Conservation (phyloP, 2,797 vertebrate genomes). For the Pseudotriccus pelzelni region DNA sequence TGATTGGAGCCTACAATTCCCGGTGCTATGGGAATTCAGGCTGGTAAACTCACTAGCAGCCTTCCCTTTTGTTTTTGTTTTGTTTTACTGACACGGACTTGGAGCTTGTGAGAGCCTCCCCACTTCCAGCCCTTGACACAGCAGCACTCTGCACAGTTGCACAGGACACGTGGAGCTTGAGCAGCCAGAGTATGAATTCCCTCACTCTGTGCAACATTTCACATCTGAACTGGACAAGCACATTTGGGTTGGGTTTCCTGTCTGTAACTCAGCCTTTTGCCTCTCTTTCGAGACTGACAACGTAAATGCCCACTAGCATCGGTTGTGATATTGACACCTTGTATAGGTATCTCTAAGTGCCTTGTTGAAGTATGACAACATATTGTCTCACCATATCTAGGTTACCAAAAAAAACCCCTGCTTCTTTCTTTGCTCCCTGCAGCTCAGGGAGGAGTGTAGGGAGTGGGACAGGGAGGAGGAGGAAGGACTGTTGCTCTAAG, state of each 20-base stretch:
- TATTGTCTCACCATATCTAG: neutral
- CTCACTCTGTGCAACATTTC: neutral
- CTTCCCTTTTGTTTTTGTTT: neutral
- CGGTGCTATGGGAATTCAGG: neutral
- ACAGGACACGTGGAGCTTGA: neutral
- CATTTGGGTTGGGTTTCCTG: neutral
- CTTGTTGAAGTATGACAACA: neutral
- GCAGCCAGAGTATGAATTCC: neutral
- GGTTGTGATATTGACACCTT: neutral
- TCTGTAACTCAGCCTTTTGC: neutral
- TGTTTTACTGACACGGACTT: neutral
- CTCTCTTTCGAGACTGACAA: neutral
- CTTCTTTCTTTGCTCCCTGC: neutral
- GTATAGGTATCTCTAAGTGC: neutral
- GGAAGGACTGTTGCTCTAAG: neutral
- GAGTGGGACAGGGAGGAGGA: neutral
- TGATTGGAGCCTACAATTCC: neutral
- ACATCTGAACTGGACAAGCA: neutral
- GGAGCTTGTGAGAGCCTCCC: neutral
- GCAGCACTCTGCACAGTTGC: neutral
- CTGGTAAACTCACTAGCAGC: neutral
- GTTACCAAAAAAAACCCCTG: neutral
- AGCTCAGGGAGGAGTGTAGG: neutral
- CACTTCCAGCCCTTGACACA: neutral
- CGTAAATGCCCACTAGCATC: neutral